phyloP scores from a whole-genome alignment of 2,113 vertebrate species.

The Nesogale talazaci region DNA sequence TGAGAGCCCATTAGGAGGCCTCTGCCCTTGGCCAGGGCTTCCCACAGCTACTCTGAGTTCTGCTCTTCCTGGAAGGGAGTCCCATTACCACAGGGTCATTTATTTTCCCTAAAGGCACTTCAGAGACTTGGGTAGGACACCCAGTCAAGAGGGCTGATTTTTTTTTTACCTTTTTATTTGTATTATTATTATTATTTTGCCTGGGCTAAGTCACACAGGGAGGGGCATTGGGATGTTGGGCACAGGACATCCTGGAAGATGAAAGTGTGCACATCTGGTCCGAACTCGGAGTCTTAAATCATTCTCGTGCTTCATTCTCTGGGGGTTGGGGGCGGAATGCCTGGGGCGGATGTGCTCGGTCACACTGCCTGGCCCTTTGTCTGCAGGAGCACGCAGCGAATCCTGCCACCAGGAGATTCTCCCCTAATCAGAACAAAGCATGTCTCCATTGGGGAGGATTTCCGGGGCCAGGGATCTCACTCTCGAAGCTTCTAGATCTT shows the following conservation, averaged over 20 bases:
- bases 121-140: background rate
- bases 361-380: constrained; percentile 72
- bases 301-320: background rate
- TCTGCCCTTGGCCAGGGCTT: background rate
- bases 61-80: constrained; percentile 30
- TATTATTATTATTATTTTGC: background rate
- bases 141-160: background rate
- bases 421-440: constrained; percentile 78
- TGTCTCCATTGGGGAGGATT: constrained; percentile 61
- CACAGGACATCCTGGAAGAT: constrained; percentile 40
- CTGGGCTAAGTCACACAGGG: constrained; percentile 2
- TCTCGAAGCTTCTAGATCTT: constrained; percentile 76
- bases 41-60: constrained; percentile 1
- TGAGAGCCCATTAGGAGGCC: background rate
- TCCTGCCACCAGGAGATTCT: constrained; percentile 53
- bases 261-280: constrained; percentile 8
- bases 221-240: background rate
- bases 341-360: constrained; percentile 16
- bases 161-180: background rate
- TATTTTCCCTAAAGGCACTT: constrained; percentile 47
- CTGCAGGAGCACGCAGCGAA: constrained; percentile 63
- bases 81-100: background rate
- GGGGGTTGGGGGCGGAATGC: background rate
- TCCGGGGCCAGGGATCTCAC: constrained; percentile 69
- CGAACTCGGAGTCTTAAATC: constrained; percentile 12